Base-by-base conservation (phyloP, 2,113 vertebrate genomes). In the Gnathonemus longibarbis region DNA sequence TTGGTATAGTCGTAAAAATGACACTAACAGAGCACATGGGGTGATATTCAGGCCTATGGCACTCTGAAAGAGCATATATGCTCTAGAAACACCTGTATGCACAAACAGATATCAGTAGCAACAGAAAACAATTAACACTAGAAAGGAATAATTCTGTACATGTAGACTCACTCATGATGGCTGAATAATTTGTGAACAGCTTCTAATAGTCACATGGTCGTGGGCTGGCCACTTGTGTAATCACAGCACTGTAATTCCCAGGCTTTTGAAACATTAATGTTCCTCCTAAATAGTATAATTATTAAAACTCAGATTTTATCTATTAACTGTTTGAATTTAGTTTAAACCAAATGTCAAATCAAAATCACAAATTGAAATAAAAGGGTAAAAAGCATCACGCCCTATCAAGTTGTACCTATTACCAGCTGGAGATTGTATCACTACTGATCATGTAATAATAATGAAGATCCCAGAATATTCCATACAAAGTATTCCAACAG, bases 141-240 rank as follows among this genome's bases (percentile, higher is more conserved):
- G 5, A 42, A 80, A 80, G 35, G 74, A 42, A 80, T 42, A 80
- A 19, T 80, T 80, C 74, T 17, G 74, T 39, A 19, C 35, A 42
- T 42, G 39, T 39, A 80, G 74, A 42, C 17, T 80, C 70, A 77
- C 27, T 77, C 35, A 42, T 80, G 35, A 17, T 17, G 35, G 35
- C 74, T 19, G 35, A 42, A 42, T 42, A 80, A 80, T 42, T 42
- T 39, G 58, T 9, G 1, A 42, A 80, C 74, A 80, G 74, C 31
- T 80, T 80, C 15, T 80, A 42, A 80, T 42, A 7, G 74, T 42
- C 74, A 80, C 74, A 80, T 80, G 74, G 74, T 42, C 74, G 10
- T 80, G 74, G 74, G 74, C 74, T 39, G 31, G 74, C 35, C 74
- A 42, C 74, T 80, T 80, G 74, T 80, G 74, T 80, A 80, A 80